Conservation (phyloP, 2,797 vertebrate genomes). For the Dendrocincla tyrannina region DNA sequence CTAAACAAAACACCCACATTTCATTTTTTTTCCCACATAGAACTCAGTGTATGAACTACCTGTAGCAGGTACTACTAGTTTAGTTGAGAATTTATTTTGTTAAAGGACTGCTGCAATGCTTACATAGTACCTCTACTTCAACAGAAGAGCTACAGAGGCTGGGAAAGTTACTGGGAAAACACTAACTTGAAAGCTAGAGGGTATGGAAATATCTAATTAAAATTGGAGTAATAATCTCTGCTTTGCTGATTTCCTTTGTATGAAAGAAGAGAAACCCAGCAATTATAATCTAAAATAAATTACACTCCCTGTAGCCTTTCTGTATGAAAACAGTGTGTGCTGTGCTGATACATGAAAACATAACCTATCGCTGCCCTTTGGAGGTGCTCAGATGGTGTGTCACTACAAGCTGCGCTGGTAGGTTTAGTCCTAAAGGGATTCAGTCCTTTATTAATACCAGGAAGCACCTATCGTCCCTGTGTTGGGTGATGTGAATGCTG, state of each 20-base stretch:
- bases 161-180: not conserved
- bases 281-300: constrained; percentile 8
- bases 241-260: not conserved
- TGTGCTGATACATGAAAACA: not conserved
- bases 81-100: not conserved
- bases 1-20: not conserved
- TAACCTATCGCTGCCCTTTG: not conserved
- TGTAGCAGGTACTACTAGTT: not conserved
- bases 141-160: not conserved
- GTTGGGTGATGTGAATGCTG: not conserved
- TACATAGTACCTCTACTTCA: not conserved
- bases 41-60: not conserved
- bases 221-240: not conserved
- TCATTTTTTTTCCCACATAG: not conserved
- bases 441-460: not conserved
- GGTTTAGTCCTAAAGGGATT: not conserved
- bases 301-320: not conserved
- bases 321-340: not conserved
- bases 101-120: not conserved
- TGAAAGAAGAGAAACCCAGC: not conserved
- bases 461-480: not conserved
- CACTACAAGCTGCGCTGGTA: not conserved
- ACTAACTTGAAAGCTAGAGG: not conserved
- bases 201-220: constrained; percentile 25
- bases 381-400: not conserved